Base-by-base conservation (phyloP, 1,140 invertebrate species). In the Triops cancriformis region DNA sequence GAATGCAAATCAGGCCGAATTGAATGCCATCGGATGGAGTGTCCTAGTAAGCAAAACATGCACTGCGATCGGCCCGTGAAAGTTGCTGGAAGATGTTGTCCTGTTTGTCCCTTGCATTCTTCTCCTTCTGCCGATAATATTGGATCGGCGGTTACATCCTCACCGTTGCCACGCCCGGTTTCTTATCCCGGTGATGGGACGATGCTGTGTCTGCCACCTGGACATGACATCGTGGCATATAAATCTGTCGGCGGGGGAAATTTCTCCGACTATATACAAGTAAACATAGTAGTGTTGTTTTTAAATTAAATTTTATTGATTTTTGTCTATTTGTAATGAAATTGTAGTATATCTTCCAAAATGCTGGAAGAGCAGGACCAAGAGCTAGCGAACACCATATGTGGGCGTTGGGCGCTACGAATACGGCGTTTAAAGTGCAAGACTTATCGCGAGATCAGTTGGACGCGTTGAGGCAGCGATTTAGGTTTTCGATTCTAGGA, bases 41-140 rank as follows among this genome's bases (percentile, higher is more conserved):
- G 84, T 76, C 81, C 81, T 37, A 76, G 80, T 1, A 81, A 80
- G 74, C 80, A 80, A 72, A 81, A 82, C 72, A 78, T 84, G 42
- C 79, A 82, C 10, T 85, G 83, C 76, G 80, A 81, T 4, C 82
- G 83, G 51, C 83, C 83, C 9, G 80, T 82, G 45, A 83, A 83
- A 80, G 82, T 84, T 2, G 81, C 81, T 73, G 83, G 81, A 12
- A 51, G 78, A 14, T 79, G 78, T 73, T 79, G 78, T 43, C 78
- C 78, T 0, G 78, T 79, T 31, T 79, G 78, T 76, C 78, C 78
- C 4, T 37, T 79, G 10, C 75, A 79, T 23, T 77, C 51, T 76
- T 23, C 23, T 64, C 28, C 31, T 2, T 27, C 72, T 72, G 72
- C 31, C 18, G 51, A 64, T 64, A 64, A 64, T 18, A 18, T 23